phyloP scores from a whole-genome alignment of 2,113 vertebrate species.

The Origma solitaria region DNA sequence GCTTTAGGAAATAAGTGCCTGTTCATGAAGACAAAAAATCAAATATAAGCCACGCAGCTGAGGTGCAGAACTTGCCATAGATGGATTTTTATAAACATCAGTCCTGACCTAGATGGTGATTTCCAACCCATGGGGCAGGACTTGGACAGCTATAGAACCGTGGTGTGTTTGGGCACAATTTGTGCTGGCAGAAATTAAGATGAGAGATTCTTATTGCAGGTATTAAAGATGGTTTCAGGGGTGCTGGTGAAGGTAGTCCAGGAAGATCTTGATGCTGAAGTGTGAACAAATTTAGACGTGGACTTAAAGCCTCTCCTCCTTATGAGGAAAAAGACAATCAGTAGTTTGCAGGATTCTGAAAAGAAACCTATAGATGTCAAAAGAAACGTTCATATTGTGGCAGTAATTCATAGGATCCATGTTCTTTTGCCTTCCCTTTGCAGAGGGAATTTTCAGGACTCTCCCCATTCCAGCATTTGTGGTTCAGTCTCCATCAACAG shows the following conservation, averaged over 20 bases:
- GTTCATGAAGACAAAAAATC: not conserved
- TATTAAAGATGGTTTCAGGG: not conserved
- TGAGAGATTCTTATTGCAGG: not conserved
- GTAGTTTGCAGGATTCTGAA: not conserved
- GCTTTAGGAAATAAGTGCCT: not conserved
- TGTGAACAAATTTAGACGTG: not conserved
- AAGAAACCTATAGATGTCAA: not conserved
- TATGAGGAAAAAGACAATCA: not conserved
- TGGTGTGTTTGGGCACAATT: not conserved
- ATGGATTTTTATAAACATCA: not conserved
- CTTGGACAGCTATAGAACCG: not conserved
- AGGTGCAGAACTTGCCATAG: not conserved
- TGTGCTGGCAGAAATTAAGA: not conserved
- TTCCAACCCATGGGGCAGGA: not conserved
- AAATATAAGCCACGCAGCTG: not conserved
- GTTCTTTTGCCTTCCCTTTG: not conserved
- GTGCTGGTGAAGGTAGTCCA: not conserved
- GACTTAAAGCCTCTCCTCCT: not conserved
- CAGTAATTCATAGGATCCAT: not conserved
- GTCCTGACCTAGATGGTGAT: not conserved
- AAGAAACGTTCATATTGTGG: not conserved
- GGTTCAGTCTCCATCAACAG: not conserved
- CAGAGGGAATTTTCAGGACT: not conserved
- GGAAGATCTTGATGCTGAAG: not conserved
- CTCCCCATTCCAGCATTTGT: not conserved